Conservation (phyloP, 2,888 invertebrate genomes). For the Isoperla grammatica region DNA sequence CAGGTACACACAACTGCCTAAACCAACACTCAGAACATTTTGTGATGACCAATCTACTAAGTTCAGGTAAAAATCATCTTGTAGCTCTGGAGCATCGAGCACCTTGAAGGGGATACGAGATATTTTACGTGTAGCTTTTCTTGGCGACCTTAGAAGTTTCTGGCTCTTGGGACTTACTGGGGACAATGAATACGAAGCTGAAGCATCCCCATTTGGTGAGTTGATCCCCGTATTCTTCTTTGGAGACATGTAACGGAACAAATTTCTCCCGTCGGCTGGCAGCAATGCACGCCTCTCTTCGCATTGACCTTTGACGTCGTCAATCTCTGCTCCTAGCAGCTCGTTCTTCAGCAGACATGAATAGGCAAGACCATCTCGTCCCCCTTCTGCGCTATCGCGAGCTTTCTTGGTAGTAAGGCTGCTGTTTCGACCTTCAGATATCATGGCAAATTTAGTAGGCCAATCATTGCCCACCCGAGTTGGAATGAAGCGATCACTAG, state of each 20-base stretch:
- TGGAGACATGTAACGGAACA: conserved; percentile 38
- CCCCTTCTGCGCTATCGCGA: conserved; percentile 58
- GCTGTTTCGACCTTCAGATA: conserved; percentile 43
- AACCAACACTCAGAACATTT: conserved; percentile 95
- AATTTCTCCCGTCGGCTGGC: conserved; percentile 56
- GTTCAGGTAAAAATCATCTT: conserved; percentile 98
- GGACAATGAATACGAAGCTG: conserved; percentile 86
- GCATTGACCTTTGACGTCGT: conserved; percentile 70
- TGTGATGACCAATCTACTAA: conserved; percentile 99
- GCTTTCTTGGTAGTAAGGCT: conserved; percentile 46
- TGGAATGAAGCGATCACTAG: conserved; percentile 83
- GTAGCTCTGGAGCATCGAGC: conserved; percentile 90
- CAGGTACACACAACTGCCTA: conserved; percentile 95
- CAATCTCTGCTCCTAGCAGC: conserved; percentile 81
- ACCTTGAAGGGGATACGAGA: conserved; percentile 98
- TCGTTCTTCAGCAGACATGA: conserved; percentile 93
- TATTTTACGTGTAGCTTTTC: conserved; percentile 95
- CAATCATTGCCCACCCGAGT: conserved; percentile 85
- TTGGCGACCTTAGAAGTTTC: conserved; percentile 84
- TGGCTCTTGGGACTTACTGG: conserved; percentile 94
- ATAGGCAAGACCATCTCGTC: conserved; percentile 88
- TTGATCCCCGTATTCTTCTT: too few relatives aligned
- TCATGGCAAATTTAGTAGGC: conserved; percentile 65
- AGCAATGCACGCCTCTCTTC: conserved; percentile 65
- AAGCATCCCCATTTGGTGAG: conserved; percentile 40